A percentile compares a stretch with the other conserved stretches of the same genome.
These are phyloP conservation scores for Meloidogyne floridensis DNA, from an alignment of 1,140 invertebrate species.

Conservation along the genomic window DNA sequence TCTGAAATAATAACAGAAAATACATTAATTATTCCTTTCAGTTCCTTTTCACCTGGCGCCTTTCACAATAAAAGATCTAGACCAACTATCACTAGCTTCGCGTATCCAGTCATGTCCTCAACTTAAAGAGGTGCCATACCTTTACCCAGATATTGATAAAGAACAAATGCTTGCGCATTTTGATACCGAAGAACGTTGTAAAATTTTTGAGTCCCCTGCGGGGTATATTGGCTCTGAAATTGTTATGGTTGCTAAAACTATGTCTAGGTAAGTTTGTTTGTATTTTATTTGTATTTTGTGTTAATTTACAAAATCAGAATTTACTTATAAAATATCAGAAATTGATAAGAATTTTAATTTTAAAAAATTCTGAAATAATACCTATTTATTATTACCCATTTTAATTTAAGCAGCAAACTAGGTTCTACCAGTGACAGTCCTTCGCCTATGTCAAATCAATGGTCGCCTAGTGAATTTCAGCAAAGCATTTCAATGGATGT, in stretches of 20 bases:
- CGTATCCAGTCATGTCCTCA: constrained; percentile 63
- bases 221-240: constrained; percentile 65
- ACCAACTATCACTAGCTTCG: constrained; percentile 63
- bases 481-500: constrained; percentile 59
- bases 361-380: background rate
- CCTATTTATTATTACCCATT: background rate
- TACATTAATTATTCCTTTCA: constrained; percentile 20
- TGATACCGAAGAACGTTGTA: constrained; percentile 58
- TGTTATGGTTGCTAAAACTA: constrained; percentile 65
- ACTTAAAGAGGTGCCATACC: constrained; percentile 60
- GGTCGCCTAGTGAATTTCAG: constrained; percentile 59
- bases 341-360: too few relatives aligned
- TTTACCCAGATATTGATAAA: constrained; percentile 64
- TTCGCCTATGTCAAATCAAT: constrained; percentile 60
- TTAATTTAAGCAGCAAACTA: constrained; percentile 46
- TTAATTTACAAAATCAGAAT: background rate
- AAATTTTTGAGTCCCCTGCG: constrained; percentile 54
- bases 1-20: background rate
- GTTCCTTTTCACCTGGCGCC: constrained; percentile 65
- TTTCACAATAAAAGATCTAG: constrained; percentile 65
- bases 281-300: background rate
- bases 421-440: constrained; percentile 57
- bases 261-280: constrained; percentile 31
- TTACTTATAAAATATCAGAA: too few relatives aligned
- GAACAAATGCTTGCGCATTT: constrained; percentile 63